These are phyloP conservation scores for Augiades crinisus DNA, from an alignment of 2,888 invertebrate species.

Conservation along the genomic window DNA sequence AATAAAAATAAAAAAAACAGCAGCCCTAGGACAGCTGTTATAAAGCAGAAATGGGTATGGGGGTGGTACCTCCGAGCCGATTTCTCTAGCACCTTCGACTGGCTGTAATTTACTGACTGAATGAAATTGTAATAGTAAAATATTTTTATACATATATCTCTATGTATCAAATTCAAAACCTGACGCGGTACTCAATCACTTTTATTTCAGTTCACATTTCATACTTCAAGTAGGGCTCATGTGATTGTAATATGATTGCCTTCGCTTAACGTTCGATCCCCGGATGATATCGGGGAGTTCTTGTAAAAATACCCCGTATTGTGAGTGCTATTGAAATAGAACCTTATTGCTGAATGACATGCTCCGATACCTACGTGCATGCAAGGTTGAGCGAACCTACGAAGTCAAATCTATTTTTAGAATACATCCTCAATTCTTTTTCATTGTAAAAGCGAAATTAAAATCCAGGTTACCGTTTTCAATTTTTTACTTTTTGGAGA, in stretches of 20 bases:
- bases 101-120: too few species aligned
- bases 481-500: too few species aligned
- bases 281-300: constrained; percentile 8
- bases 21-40: too few species aligned
- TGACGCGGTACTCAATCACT: background rate
- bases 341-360: constrained; percentile 11
- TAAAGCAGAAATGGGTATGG: too few species aligned
- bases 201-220: constrained; percentile 17
- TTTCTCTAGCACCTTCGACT: too few species aligned
- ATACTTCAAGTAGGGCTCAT: constrained; percentile 12
- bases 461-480: too few species aligned
- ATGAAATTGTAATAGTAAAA: too few species aligned
- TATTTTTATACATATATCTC: too few species aligned
- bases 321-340: constrained; percentile 12
- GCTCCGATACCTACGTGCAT: constrained; percentile 3
- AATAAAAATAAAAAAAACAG: too few species aligned
- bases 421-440: background rate
- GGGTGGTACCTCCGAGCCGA: too few species aligned
- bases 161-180: background rate
- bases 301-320: constrained; percentile 4
- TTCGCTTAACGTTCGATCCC: constrained; percentile 12
- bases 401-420: constrained; percentile 16
- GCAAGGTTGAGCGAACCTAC: constrained; percentile 7
- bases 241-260: constrained; percentile 23
- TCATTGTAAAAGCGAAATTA: background rate